Evolutionary conservation across 2,888 invertebrate species (phyloP).

Genomic region (Drosophila nigricruria): DNA sequence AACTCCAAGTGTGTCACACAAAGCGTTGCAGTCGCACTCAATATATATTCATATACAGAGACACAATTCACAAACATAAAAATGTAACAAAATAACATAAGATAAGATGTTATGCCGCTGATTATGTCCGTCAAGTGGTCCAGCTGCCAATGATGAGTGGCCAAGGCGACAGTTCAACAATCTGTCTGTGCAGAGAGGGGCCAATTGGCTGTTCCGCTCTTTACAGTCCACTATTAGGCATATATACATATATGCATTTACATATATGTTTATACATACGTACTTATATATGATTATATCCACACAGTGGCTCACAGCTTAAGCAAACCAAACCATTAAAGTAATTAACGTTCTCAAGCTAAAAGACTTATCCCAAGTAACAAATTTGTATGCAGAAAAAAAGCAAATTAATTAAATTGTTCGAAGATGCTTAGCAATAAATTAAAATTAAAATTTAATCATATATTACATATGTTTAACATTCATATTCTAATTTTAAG

Average conservation of each 20-base stretch:
- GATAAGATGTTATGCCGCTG: slow-evolving; percentile 53
- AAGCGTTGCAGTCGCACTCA: slow-evolving; percentile 35
- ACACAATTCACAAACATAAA: slow-evolving; percentile 8
- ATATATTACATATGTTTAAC: neutral
- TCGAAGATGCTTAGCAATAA: too few species aligned
- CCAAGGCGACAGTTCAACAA: slow-evolving; percentile 70
- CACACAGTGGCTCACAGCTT: neutral
- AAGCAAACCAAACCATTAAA: neutral
- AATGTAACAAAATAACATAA: neutral
- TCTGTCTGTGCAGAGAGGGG: slow-evolving; percentile 48
- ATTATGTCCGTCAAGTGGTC: slow-evolving; percentile 49
- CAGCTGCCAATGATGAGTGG: slow-evolving; percentile 31
- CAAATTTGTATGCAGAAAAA: neutral
- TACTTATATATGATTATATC: neutral
- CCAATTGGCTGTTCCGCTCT: slow-evolving; percentile 14
- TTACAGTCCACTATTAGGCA: slow-evolving; percentile 1
- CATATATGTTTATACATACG: neutral
- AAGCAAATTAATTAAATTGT: neutral
- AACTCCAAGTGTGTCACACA: slow-evolving; percentile 46
- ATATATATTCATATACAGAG: neutral
- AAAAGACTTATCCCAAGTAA: neutral
- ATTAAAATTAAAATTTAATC: neutral
- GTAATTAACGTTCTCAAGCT: neutral
- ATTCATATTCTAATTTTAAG: neutral
- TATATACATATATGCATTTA: neutral